Evolutionary conservation across 2,113 vertebrate species (phyloP), one percentile per base, ranked within the genome.

Genomic region (Mirza zaza): DNA sequence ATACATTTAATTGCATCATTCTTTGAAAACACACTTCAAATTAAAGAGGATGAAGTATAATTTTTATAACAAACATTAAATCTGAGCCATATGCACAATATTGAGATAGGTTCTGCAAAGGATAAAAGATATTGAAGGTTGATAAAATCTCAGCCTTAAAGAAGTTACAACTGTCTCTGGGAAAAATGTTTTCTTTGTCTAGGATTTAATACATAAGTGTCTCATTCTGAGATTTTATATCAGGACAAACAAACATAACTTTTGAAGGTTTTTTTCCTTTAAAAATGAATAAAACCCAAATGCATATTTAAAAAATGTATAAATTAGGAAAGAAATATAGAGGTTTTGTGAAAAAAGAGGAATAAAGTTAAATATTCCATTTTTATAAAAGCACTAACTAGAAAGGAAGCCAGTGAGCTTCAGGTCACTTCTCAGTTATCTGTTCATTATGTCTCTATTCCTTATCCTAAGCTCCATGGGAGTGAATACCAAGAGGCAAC

Each of bases 191-290:
- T 82, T 63, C 17, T 85, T 91, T 87, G 36, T 52, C 52, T 87
- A 80, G 8, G 18, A 95, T 63, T 81, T 36, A 96, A 95, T 17
- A 81, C 14, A 39, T 57, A 67, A 27, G 8, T 13, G 2, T 91
- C 42, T 87, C 81, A 96, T 84, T 95, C 65, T 77, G 52, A 92
- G 83, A 79, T 73, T 61, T 88, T 81, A 5, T 63, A 94, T 65
- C 76, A 68, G 15, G 57, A 90, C 3, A 65, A 18, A 57, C 55
- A 57, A 87, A 65, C 17, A 50, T 73, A 97, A 55, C 48, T 61
- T 76, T 73, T 48, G 39, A 90, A 88, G 83, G 63, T 65, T 4
- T 73, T 73, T 73, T 95, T 52, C 14, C 65, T 6, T 80, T 48
- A 95, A 79, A 95, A 84, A 93, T 2, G 84, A 90, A 89, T 17